Base-by-base conservation (phyloP, 1,140 invertebrate species). In the Eriocheir sinensis region DNA sequence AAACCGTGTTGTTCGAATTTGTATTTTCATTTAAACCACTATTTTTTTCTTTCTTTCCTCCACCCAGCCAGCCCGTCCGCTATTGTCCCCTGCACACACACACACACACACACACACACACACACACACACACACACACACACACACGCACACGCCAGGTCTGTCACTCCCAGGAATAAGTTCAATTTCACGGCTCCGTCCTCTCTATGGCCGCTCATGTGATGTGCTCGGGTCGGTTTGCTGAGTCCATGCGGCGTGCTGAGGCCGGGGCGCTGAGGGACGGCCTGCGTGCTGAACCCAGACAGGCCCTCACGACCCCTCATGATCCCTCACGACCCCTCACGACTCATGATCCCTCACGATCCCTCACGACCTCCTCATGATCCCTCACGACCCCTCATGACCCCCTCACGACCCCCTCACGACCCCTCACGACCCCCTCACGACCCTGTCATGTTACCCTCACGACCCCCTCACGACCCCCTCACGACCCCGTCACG, bases 101-200 rank as follows among this genome's bases (percentile, higher is more conserved):
- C 44, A 48, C 44, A 48, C 44, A 48, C 44, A 17, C 60, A 72
- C 60, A 72, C 60, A 72, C 60, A 72, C 60, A 72, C 53, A 72
- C 60, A 72, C 60, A 72, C 27, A 72, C 60, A 72, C 60, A 72
- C 60, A 72, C 60, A 72, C 60, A n/a, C 60, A 72, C 60, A 72
- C 60, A 72, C 17, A 72, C 27, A 72, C 60, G 6, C 17, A 72
- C 60, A 72, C 60, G 6, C 60, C 3, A 72, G 17, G 60, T 72
- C 60, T 72, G 60, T 72, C 60, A 72, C 60, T 72, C 21, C 60
- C 60, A 72, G 60, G 21, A 72, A 72, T 72, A 72, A 72, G 21
- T 27, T 12, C 60, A 72, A 72, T 72, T 72, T 72, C 60, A 72
- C 60, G 60, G 21, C 60, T 4, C 27, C 60, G 21, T 72, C 60